Evolutionary conservation across 2,113 vertebrate species (phyloP), one percentile per base, ranked within the genome.

Genomic region (Elaphurus davidianus): DNA sequence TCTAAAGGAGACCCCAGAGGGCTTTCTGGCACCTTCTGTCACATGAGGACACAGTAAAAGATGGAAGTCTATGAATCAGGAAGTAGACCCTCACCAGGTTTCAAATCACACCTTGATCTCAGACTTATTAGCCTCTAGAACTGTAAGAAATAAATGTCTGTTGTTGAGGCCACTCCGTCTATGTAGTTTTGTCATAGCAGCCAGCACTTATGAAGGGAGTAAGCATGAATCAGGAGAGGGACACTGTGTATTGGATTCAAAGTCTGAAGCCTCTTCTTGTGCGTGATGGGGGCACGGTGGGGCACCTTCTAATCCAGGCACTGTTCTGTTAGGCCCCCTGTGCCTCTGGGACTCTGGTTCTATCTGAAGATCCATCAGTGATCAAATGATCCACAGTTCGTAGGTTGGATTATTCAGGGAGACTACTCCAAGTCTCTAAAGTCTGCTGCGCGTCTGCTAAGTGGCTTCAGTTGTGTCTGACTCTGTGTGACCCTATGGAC

Each of bases 381-480:
- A 88, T 19, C 57, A 14, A 47, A 82, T 15, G 7, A 83, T 9
- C 52, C n/a, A 13, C 3, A 71, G 36, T 78, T 87, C 55, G 13
- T 23, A 43, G 93, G 93, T 28, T 59, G 30, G 25, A 57, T 76
- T 27, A 64, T 25, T 87, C 52, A 91, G 83, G 50, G 17, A 91
- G n/a, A 7, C 47, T 84, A 59, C 23, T 93, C 40, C 67, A 83
- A 76, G 59, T 59, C 30, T 21, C 30, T 57, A 52, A 74, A 1
- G 19, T 40, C n/a, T n/a, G n/a, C n/a, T n/a, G n/a, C 0, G 0
- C 1, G 0, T 40, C 5, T 36, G 11, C 67, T 74, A 40, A 74
- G n/a, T 23, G 67, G n/a, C n/a, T 40, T 74, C n/a, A 25, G 67
- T 40, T 0, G 19, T 21, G 19, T 74, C n/a, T 13, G 67, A 13